These are phyloP conservation scores for Bombus sylvicola DNA, from an alignment of 1,140 invertebrate genomes.

Conservation along the genomic window DNA sequence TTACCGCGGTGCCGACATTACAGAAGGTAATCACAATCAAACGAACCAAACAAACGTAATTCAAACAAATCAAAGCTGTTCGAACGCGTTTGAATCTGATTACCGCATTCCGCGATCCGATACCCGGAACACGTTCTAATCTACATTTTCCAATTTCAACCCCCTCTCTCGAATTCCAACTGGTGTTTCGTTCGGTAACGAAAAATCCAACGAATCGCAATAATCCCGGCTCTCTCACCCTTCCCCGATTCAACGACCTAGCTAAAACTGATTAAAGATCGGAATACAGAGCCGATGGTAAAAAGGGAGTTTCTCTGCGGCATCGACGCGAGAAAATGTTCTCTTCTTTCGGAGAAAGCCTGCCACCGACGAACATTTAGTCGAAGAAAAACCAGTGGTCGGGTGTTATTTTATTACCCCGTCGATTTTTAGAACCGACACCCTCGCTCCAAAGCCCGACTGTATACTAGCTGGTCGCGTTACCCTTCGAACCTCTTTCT, in stretches of 20 bases:
- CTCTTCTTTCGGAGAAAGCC: slow-evolving; percentile 1
- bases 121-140: slow-evolving; percentile 64
- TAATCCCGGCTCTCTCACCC: slow-evolving; percentile 40
- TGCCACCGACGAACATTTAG: slow-evolving; percentile 64
- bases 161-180: slow-evolving; percentile 1
- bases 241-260: slow-evolving; percentile 17
- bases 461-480: slow-evolving; percentile 35
- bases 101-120: slow-evolving; percentile 53
- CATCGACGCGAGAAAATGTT: slow-evolving; percentile 55
- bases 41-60: neutral
- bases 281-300: slow-evolving; percentile 24
- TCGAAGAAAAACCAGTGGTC: slow-evolving; percentile 55
- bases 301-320: slow-evolving; percentile 21
- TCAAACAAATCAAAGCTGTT: slow-evolving; percentile 22
- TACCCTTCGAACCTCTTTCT: slow-evolving; percentile 44
- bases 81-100: slow-evolving; percentile 5
- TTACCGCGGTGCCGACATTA: neutral
- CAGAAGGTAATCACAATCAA: neutral
- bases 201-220: slow-evolving; percentile 64
- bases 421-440: slow-evolving; percentile 61
- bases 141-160: slow-evolving; percentile 68
- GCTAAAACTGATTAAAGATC: slow-evolving; percentile 65
- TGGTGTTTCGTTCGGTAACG: slow-evolving; percentile 46
- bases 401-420: slow-evolving; percentile 78
- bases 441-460: slow-evolving; percentile 60